Base-by-base conservation (phyloP, 2,888 invertebrate species). In the Andrena bicolor region DNA sequence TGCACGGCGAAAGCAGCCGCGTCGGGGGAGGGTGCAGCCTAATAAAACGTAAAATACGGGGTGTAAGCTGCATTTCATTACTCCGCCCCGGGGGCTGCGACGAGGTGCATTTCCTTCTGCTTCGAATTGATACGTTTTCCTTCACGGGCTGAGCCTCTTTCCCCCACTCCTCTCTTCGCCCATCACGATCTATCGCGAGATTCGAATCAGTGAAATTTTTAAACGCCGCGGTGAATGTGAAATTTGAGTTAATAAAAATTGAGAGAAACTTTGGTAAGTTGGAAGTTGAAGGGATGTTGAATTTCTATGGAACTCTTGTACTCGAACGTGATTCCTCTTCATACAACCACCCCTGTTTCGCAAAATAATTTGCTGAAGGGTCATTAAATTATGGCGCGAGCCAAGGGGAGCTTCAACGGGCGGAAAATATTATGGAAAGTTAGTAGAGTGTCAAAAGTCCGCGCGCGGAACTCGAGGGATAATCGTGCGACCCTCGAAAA, bases 41-140 rank as follows among this genome's bases (percentile, higher is more conserved):
- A 82, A 87, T 86, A 86, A 84, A 88, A 87, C 80, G 75, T 87
- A 80, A 87, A 87, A 79, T 83, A 79, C 83, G 76, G 83, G 80
- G 82, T 81, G 82, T 84, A 86, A 87, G 84, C 86, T 75, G 87
- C 86, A 79, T 79, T 86, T 87, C 82, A 78, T 85, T 79, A 79
- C 82, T 74, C 41, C 73, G 41, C 68, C 68, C 53, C 32, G n/a
- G 7, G 26, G 63, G 7, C 48, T 49, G 32, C 58, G 35, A 35
- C 56, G 26, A 66, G 68, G 35, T 51, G 60, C 60, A 65, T 70
- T 82, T 66, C 61, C 83, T 63, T 26, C 61, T 20, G 53, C 32
- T 49, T 66, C 73, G 60, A 78, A 84, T 75, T 74, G 76, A 84
- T 75, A 65, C 68, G 76, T 73, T 76, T 83, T 71, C 71, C 84